Base-by-base conservation (phyloP, 2,797 vertebrate species). In the Valencia hispanica region DNA sequence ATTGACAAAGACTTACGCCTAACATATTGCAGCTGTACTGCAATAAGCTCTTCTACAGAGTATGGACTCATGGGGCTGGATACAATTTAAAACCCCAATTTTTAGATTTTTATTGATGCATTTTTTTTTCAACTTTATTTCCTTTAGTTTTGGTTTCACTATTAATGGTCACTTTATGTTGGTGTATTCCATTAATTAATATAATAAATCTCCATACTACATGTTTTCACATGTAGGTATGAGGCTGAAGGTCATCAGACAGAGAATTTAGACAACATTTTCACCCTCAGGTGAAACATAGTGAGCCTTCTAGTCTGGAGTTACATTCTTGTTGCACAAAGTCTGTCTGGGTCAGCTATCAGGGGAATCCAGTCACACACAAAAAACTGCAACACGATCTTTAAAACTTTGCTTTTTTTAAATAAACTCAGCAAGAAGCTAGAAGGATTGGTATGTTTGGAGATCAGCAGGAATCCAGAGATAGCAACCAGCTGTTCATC, bases 401-500 rank as follows among this genome's bases (percentile, higher is more conserved):
- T 48, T 82, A 50, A 85, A 72, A 84, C 55, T 79, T 73, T 73
- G 72, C 76, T 87, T 43, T 53, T 86, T 74, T 77, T 70, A 80
- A 43, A 43, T 1, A 73, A 79, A 41, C 41, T 81, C 80, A 87
- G 74, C 81, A 81, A 75, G 68, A 55, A 75, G 72, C 53, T 59
- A 69, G 81, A 79, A 55, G 9, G 39, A 63, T 75, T 14, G 5
- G 45, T 68, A 75, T 72, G 48, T 53, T 70, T 53, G 70, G 79
- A 82, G 78, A 82, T 86, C 81, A 75, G 75, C 71, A 45, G 78
- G 75, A 82, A 80, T 85, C 79, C 57, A 25, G 50, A 73, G 68
- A 89, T 75, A 84, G 39, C 78, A 82, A 84, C 72, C 75, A 88
- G 81, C 85, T 90, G 88, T 77, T 89, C 78, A 55, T 85, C 85